phyloP scores from a whole-genome alignment of 2,888 invertebrate species.

The Drosophila aldrichi region DNA sequence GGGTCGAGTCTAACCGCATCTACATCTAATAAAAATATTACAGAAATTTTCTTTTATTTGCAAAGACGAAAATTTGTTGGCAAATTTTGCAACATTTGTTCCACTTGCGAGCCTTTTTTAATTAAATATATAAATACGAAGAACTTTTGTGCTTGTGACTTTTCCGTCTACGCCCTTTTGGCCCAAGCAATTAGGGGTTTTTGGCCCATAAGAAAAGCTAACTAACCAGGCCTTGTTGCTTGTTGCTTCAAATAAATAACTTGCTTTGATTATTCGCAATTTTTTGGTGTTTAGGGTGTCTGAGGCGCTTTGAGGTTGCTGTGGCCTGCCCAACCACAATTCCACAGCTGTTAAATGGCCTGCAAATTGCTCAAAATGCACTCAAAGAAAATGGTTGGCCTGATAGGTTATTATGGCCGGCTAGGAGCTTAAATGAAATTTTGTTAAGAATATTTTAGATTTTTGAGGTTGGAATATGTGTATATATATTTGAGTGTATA shows the following conservation, averaged over 20 bases:
- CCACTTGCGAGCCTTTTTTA: slow-evolving; percentile 46
- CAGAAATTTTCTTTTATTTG: slow-evolving; percentile 45
- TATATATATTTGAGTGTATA: too few relatives aligned
- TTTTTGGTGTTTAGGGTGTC: slow-evolving; percentile 22
- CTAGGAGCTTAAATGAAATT: background rate
- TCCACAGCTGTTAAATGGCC: slow-evolving; percentile 21
- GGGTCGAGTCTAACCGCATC: slow-evolving; percentile 51
- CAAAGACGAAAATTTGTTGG: slow-evolving; percentile 19
- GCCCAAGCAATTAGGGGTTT: slow-evolving; percentile 29
- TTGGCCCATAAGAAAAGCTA: slow-evolving; percentile 16
- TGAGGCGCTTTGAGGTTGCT: slow-evolving; percentile 4
- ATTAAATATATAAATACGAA: slow-evolving; percentile 37
- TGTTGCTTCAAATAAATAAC: slow-evolving; percentile 24
- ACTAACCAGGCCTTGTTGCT: slow-evolving; percentile 16
- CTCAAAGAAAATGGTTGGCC: background rate
- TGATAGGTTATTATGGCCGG: background rate
- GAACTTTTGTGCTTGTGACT: slow-evolving; percentile 32
- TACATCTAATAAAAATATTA: slow-evolving; percentile 72
- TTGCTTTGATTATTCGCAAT: slow-evolving; percentile 54
- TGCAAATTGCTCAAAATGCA: slow-evolving; percentile 6
- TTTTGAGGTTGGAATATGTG: background rate
- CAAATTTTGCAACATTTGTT: slow-evolving; percentile 38
- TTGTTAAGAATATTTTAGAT: background rate
- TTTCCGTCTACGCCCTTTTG: background rate
- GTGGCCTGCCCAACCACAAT: background rate